Evolutionary conservation across 2,113 vertebrate species (phyloP).

Genomic region (Brachypteracias leptosomus): DNA sequence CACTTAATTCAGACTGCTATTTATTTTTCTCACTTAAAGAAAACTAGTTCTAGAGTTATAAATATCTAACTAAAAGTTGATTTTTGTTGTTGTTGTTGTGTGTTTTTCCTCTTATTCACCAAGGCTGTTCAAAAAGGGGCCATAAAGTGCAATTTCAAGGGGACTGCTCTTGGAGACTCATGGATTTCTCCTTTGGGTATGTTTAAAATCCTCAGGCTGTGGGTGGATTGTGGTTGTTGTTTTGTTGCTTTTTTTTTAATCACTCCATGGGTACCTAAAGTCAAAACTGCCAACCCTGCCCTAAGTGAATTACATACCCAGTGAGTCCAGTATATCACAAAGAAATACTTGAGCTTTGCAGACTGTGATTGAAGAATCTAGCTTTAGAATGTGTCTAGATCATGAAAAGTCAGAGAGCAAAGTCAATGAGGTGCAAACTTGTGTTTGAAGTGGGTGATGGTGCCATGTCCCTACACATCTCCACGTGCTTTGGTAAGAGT

Average conservation of each 20-base stretch:
- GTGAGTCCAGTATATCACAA: background rate
- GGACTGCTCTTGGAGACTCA: constrained; percentile 91
- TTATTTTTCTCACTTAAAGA: background rate
- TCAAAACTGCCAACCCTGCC: background rate
- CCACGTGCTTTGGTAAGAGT: background rate
- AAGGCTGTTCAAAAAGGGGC: constrained; percentile 81
- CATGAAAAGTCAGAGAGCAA: background rate
- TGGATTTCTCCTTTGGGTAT: constrained; percentile 96
- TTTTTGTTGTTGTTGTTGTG: background rate
- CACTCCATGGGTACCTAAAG: background rate
- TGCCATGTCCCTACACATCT: background rate
- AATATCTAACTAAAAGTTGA: background rate
- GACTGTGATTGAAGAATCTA: background rate
- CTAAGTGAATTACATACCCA: background rate
- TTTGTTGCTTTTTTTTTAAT: background rate
- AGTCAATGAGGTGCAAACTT: background rate
- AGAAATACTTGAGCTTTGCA: background rate
- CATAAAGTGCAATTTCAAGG: constrained; percentile 89
- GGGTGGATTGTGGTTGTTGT: background rate
- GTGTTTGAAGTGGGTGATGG: background rate
- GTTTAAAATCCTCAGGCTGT: constrained; percentile 39
- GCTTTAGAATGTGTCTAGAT: background rate
- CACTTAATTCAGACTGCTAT: background rate
- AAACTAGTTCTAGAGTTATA: background rate
- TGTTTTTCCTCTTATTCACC: background rate